Conservation (phyloP, 2,888 invertebrate species). For the Xylocampa areola region DNA sequence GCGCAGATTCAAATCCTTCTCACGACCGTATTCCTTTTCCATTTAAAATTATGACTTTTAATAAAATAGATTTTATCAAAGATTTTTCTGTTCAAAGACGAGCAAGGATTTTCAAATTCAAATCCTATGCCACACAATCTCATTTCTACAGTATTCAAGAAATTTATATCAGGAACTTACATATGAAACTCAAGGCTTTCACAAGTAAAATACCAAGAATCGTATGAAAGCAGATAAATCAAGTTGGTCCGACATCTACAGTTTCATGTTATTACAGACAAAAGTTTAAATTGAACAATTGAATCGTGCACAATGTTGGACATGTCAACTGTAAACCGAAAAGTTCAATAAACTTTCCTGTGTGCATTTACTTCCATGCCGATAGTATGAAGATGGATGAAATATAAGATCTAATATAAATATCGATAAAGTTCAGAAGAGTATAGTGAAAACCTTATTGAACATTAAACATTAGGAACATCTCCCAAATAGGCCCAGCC, state of each 20-base stretch:
- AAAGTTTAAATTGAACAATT: conserved; percentile 57
- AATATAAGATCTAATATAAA: too few relatives aligned
- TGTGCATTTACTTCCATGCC: conserved; percentile 16
- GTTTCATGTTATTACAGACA: conserved; percentile 31
- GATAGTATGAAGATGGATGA: too few relatives aligned
- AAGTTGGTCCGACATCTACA: conserved; percentile 32
- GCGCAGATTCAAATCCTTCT: too few relatives aligned
- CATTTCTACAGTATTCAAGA: conserved; percentile 1
- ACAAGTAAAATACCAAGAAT: conserved; percentile 41
- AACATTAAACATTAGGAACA: too few relatives aligned
- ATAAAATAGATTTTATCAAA: too few relatives aligned
- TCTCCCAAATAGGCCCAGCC: too few relatives aligned
- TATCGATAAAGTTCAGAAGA: too few relatives aligned
- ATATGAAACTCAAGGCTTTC: conserved; percentile 6
- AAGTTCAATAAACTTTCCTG: conserved; percentile 7
- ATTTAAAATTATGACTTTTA: too few relatives aligned
- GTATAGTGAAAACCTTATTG: too few relatives aligned
- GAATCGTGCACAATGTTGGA: conserved; percentile 39
- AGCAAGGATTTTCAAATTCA: background rate
- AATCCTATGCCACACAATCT: background rate
- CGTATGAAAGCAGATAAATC: conserved; percentile 47
- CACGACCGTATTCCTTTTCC: too few relatives aligned
- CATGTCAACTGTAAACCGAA: conserved; percentile 14
- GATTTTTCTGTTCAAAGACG: too few relatives aligned
- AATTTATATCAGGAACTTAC: conserved; percentile 3